Evolutionary conservation across 2,888 invertebrate species (phyloP).

Genomic region (Panzeria rudis): DNA sequence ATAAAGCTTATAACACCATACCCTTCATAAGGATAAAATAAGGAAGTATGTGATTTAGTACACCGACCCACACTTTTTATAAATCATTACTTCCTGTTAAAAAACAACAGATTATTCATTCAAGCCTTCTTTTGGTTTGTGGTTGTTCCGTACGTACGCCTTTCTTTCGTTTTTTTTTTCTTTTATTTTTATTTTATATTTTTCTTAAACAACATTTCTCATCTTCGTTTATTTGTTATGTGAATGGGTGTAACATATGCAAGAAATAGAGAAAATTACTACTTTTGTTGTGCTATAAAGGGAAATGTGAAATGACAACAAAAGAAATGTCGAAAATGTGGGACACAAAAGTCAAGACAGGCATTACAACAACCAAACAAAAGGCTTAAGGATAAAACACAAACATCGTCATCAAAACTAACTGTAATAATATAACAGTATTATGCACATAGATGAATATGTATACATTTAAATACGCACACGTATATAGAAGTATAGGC

Average conservation of each 20-base stretch:
- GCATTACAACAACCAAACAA: constrained; percentile 28
- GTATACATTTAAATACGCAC: neutral
- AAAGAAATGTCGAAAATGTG: constrained; percentile 67
- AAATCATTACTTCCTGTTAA: constrained; percentile 52
- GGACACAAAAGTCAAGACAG: constrained; percentile 59
- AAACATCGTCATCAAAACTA: constrained; percentile 50
- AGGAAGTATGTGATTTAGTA: constrained; percentile 3
- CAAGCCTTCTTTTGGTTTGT: constrained; percentile 25
- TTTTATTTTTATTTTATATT: neutral
- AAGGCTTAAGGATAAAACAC: constrained; percentile 29
- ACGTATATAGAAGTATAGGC: neutral
- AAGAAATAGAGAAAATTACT: constrained; percentile 55
- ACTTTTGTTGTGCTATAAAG: constrained; percentile 56
- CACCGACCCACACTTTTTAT: neutral
- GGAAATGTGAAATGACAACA: constrained; percentile 63
- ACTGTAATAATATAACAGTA: constrained; percentile 21
- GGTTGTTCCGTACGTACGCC: neutral
- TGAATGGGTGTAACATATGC: constrained; percentile 37
- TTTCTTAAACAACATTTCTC: constrained; percentile 9
- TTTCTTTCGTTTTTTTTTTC: neutral
- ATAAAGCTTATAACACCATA: constrained; percentile 12
- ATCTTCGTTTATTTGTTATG: neutral
- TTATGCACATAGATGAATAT: constrained; percentile 13
- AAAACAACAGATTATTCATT: constrained; percentile 30
- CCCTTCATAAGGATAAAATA: neutral